Evolutionary conservation across 2,113 vertebrate genomes (phyloP).

Genomic region (Abramis brama): DNA sequence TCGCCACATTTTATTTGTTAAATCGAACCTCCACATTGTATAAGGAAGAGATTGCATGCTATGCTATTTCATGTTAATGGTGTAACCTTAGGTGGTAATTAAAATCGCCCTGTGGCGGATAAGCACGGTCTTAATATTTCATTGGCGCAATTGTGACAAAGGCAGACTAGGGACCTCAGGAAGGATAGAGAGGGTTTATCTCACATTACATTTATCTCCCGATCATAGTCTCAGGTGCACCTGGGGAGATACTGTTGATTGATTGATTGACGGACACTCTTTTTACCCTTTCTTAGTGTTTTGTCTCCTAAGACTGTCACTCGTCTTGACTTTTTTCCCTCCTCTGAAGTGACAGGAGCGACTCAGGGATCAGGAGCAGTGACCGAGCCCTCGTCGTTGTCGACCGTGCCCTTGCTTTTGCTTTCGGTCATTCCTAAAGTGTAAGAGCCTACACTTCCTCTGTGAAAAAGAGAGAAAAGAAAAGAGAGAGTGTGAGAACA

Average conservation of each 20-base stretch:
- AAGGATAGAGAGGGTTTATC: constrained; percentile 12
- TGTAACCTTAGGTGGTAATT: constrained; percentile 49
- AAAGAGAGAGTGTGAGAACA: constrained; percentile 49
- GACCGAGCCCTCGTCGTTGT: constrained; percentile 81
- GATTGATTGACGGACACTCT: constrained; percentile 28
- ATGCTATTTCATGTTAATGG: constrained; percentile 50
- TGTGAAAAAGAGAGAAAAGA: constrained; percentile 34
- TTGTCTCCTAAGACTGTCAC: constrained; percentile 31
- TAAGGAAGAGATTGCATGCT: constrained; percentile 18
- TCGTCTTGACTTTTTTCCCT: constrained; percentile 38
- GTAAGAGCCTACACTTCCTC: constrained; percentile 71
- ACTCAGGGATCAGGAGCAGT: constrained; percentile 80
- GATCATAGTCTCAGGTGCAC: constrained; percentile 43
- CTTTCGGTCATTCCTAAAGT: constrained; percentile 80
- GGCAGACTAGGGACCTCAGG: background rate
- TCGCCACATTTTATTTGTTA: constrained; percentile 59
- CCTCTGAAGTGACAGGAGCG: constrained; percentile 56
- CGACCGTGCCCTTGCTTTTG: constrained; percentile 40
- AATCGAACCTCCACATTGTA: constrained; percentile 51
- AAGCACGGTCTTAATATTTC: constrained; percentile 50
- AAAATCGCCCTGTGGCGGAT: constrained; percentile 45
- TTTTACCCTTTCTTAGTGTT: constrained; percentile 20
- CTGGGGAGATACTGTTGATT: constrained; percentile 29
- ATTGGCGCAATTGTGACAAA: constrained; percentile 35
- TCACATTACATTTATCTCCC: constrained; percentile 31